A percentile compares a stretch with the other conserved stretches of the same genome.
Evolutionary conservation across 2,797 vertebrate species (phyloP).

Genomic region (Delichon dasypus): DNA sequence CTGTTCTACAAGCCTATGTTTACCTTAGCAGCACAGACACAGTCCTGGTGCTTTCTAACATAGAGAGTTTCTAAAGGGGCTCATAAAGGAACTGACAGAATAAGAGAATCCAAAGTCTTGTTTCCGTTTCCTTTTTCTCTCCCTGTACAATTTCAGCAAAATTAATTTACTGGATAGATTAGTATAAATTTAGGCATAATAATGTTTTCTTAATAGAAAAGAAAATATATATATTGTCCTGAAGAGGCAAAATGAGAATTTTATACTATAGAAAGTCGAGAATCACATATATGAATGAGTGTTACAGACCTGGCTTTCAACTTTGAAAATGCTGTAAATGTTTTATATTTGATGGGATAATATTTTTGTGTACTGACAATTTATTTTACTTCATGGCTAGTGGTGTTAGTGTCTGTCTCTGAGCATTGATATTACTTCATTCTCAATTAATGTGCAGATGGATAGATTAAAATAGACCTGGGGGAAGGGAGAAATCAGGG

Average conservation of each 20-base stretch:
- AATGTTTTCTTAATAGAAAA: background rate
- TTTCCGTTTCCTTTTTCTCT: background rate
- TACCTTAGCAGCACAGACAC: background rate
- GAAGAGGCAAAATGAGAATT: background rate
- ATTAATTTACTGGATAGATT: background rate
- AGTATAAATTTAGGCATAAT: background rate
- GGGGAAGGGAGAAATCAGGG: background rate
- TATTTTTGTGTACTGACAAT: background rate
- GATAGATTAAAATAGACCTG: background rate
- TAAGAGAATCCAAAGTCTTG: background rate
- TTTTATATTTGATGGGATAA: background rate
- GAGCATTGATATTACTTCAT: background rate
- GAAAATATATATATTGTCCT: too few relatives aligned
- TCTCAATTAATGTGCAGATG: background rate
- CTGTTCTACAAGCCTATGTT: background rate
- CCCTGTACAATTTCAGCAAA: background rate
- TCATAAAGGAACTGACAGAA: background rate
- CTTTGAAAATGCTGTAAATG: background rate
- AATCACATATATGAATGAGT: background rate
- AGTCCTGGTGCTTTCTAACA: background rate
- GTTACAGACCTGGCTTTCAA: background rate
- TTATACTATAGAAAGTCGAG: background rate
- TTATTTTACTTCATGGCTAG: background rate
- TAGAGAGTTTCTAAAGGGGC: background rate
- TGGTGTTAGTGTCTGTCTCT: background rate